phyloP scores from a whole-genome alignment of 2,797 vertebrate genomes.

The Tragopan temminckii region DNA sequence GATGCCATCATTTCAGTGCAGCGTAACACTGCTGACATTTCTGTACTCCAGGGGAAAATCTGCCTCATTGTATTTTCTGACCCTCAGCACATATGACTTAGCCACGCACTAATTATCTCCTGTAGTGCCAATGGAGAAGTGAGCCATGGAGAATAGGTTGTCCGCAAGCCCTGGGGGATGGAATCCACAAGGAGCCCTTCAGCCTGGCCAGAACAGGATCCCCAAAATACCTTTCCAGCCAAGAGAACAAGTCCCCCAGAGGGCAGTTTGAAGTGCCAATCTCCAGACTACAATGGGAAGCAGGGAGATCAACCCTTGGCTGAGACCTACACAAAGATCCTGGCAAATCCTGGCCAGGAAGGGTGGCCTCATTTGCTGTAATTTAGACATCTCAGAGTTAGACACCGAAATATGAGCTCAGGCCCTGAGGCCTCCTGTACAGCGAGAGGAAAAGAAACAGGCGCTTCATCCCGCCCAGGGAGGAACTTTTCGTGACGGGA shows the following conservation, averaged over 20 bases:
- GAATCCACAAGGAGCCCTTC: constrained; percentile 65
- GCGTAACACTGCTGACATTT: constrained; percentile 57
- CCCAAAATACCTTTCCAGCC: constrained; percentile 52
- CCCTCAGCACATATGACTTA: constrained; percentile 64
- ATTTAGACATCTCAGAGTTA: constrained; percentile 32
- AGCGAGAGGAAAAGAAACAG: constrained; percentile 44
- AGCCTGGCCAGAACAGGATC: constrained; percentile 62
- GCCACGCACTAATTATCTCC: constrained; percentile 68
- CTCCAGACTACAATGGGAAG: constrained; percentile 52
- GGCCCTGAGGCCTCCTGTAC: background rate
- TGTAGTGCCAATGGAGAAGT: constrained; percentile 44
- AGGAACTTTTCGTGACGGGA: constrained; percentile 40
- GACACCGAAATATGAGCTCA: constrained; percentile 19
- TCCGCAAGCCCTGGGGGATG: constrained; percentile 47
- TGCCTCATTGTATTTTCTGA: constrained; percentile 65
- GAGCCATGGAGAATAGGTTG: constrained; percentile 43
- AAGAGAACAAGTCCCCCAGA: constrained; percentile 40
- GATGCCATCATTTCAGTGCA: constrained; percentile 46
- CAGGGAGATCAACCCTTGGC: constrained; percentile 9
- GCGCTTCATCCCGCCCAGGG: background rate
- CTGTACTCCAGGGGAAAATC: constrained; percentile 61
- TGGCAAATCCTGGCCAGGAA: constrained; percentile 33
- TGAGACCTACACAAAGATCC: constrained; percentile 57
- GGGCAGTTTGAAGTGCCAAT: constrained; percentile 36
- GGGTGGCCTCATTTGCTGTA: constrained; percentile 21